These are phyloP conservation scores for Solenopsis fugax DNA, from an alignment of 1,140 invertebrate species.

Conservation along the genomic window DNA sequence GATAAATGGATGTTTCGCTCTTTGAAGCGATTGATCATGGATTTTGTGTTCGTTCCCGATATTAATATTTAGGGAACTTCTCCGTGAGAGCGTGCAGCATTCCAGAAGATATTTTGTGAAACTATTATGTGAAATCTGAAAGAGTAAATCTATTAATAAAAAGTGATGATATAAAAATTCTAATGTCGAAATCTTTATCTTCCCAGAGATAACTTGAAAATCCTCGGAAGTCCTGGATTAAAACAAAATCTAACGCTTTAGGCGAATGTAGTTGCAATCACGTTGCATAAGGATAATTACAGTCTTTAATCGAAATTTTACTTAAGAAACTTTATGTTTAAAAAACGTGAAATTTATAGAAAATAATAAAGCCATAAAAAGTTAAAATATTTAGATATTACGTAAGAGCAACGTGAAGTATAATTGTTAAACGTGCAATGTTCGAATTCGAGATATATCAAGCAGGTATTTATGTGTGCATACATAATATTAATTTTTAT, in stretches of 20 bases:
- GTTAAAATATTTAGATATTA: conserved; percentile 18
- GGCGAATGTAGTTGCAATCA: not conserved
- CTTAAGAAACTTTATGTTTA: not conserved
- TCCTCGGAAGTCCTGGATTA: not conserved
- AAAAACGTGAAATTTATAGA: not conserved
- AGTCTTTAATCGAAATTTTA: not conserved
- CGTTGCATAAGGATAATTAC: not conserved
- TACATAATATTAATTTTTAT: conserved; percentile 78
- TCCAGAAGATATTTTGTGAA: conserved; percentile 1
- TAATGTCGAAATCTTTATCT: not conserved
- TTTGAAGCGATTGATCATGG: not conserved
- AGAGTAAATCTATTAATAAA: conserved; percentile 19
- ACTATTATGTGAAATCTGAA: not conserved
- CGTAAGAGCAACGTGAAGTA: not conserved
- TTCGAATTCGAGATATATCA: not conserved
- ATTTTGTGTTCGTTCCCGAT: not conserved
- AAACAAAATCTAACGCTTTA: not conserved
- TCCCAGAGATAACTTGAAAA: not conserved
- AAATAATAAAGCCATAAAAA: not conserved
- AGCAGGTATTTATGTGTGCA: conserved; percentile 9
- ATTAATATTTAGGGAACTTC: not conserved
- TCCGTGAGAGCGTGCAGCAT: not conserved
- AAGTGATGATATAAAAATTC: not conserved
- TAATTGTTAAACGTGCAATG: not conserved
- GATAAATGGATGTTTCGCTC: conserved; percentile 4